A percentile compares a stretch with the other conserved stretches of the same genome.
Conservation (phyloP, 2,113 vertebrate species). For the Azemiops feae region DNA sequence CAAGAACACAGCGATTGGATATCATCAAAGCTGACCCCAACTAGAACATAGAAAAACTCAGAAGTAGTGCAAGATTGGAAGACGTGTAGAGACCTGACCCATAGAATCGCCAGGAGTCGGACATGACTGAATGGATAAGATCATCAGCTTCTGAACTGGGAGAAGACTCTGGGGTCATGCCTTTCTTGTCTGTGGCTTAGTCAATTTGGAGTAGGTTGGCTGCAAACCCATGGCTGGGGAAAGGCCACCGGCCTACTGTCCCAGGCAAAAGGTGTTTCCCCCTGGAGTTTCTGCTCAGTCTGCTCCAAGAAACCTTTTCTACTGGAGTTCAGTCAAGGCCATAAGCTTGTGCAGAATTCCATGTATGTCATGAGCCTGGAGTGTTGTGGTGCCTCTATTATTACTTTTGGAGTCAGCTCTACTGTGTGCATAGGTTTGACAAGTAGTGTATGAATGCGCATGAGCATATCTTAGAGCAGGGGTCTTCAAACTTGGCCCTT, state of each 20-base stretch:
- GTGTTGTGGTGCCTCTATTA: not conserved
- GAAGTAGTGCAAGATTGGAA: not conserved
- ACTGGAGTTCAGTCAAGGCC: not conserved
- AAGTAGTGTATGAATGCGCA: not conserved
- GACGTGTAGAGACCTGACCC: not conserved
- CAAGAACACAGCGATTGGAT: too few relatives aligned
- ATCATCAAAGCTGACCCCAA: too few relatives aligned
- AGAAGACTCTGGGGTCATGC: not conserved
- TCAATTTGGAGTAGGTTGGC: not conserved
- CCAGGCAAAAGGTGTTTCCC: not conserved
- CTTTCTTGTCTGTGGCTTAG: not conserved
- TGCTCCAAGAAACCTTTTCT: not conserved
- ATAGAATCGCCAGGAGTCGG: not conserved
- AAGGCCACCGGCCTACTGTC: not conserved
- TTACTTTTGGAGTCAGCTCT: not conserved
- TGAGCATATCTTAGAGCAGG: not conserved
- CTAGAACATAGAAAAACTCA: too few relatives aligned
- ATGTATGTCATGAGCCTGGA: not conserved
- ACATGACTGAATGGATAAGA: not conserved
- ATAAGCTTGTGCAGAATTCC: not conserved
- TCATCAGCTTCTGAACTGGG: not conserved
- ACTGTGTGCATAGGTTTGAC: not conserved
- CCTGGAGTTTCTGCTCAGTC: not conserved
- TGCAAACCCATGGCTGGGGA: not conserved
- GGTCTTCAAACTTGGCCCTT: too few relatives aligned